These are phyloP conservation scores for Nomada ruficornis DNA, from an alignment of 2,888 invertebrate species.

Conservation along the genomic window DNA sequence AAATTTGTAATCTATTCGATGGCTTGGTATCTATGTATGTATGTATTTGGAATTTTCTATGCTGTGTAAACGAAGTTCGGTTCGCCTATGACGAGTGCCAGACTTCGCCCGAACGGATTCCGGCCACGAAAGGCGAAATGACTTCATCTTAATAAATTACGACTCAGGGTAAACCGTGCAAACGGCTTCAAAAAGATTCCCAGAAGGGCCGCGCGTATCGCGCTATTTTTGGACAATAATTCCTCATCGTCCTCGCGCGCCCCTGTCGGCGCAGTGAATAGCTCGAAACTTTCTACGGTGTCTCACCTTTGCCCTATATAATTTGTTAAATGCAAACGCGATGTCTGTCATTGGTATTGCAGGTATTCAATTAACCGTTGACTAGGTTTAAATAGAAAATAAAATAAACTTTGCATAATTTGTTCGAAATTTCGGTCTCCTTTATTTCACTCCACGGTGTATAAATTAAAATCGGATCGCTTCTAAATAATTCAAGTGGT, in stretches of 20 bases:
- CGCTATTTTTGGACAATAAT: slow-evolving; percentile 79
- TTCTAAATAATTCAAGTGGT: background rate
- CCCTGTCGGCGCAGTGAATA: slow-evolving; percentile 6
- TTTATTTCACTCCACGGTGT: too few relatives aligned
- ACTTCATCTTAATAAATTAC: slow-evolving; percentile 82
- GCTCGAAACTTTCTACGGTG: background rate
- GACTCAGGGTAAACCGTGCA: slow-evolving; percentile 76
- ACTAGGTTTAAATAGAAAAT: too few relatives aligned
- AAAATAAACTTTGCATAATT: too few relatives aligned
- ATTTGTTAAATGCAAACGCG: background rate
- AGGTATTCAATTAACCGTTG: too few relatives aligned
- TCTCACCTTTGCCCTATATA: background rate
- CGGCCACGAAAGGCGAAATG: slow-evolving; percentile 70
- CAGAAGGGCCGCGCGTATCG: slow-evolving; percentile 73
- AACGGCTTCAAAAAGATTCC: slow-evolving; percentile 81
- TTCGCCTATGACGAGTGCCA: slow-evolving; percentile 79
- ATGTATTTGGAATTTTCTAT: background rate
- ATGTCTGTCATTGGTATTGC: background rate
- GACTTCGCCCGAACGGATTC: slow-evolving; percentile 71
- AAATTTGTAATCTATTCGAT: background rate
- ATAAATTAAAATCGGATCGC: too few relatives aligned
- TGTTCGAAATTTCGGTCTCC: too few relatives aligned
- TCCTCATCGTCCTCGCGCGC: slow-evolving; percentile 73
- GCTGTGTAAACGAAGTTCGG: background rate
- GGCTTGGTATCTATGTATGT: background rate